Percentiles rank a stretch among this genome's conserved stretches.
Evolutionary conservation across 2,888 invertebrate genomes (phyloP).

Genomic region (Lydus trimaculatus): DNA sequence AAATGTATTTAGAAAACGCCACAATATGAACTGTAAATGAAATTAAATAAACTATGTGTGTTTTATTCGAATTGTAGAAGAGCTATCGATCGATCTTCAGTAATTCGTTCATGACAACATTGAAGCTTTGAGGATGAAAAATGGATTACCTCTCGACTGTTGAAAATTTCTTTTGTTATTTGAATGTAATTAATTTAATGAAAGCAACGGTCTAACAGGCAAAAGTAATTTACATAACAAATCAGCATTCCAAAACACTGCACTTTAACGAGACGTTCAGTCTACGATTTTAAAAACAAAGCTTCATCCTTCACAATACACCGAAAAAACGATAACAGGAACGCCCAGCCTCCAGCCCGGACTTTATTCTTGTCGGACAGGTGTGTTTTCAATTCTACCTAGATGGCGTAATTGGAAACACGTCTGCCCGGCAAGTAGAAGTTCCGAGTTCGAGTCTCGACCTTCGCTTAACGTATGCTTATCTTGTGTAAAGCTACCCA

Average conservation of each 20-base stretch:
- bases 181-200: constrained; percentile 31
- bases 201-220: constrained; percentile 17
- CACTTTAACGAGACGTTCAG: not conserved
- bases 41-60: not conserved
- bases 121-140: constrained; percentile 22
- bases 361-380: too few relatives aligned
- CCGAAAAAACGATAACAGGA: too few relatives aligned
- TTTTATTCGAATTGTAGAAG: not conserved
- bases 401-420: too few relatives aligned
- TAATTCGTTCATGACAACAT: constrained; percentile 21
- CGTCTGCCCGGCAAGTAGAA: too few relatives aligned
- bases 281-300: not conserved
- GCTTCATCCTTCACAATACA: too few relatives aligned
- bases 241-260: constrained; percentile 12
- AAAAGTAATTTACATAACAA: constrained; percentile 26
- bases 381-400: too few relatives aligned
- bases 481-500: too few relatives aligned
- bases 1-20: not conserved
- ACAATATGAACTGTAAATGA: not conserved
- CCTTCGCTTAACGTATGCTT: too few relatives aligned
- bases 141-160: constrained; percentile 19
- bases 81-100: constrained; percentile 13
- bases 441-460: too few relatives aligned
- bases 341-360: too few relatives aligned
- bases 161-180: constrained; percentile 26